These are phyloP conservation scores for Morone chrysops DNA, from an alignment of 2,113 vertebrate species.

Conservation along the genomic window DNA sequence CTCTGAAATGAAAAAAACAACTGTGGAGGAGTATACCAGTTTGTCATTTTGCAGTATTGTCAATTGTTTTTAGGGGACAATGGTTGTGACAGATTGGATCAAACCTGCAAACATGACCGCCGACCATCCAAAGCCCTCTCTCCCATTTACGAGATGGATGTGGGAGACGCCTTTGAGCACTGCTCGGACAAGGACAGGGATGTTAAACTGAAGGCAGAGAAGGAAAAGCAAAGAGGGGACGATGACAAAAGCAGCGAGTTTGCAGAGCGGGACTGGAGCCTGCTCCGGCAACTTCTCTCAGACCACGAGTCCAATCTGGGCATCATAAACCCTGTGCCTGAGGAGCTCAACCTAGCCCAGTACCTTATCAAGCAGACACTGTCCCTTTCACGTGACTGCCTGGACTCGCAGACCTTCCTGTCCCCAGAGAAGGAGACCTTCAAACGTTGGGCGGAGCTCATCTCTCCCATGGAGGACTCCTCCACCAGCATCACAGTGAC, in stretches of 20 bases:
- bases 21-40: constrained; percentile 80
- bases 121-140: constrained; percentile 96
- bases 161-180: constrained; percentile 91
- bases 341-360: constrained; percentile 97
- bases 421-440: constrained; percentile 89
- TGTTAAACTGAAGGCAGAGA: constrained; percentile 82
- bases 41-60: constrained; percentile 99
- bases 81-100: constrained; percentile 98
- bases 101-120: constrained; percentile 94
- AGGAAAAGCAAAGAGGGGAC: constrained; percentile 79
- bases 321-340: constrained; percentile 94
- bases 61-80: constrained; percentile 99
- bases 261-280: constrained; percentile 95
- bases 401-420: constrained; percentile 88
- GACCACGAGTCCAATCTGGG: constrained; percentile 93
- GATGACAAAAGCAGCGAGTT: constrained; percentile 82
- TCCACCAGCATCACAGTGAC: constrained; percentile 95
- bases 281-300: constrained; percentile 93
- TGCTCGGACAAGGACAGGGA: constrained; percentile 87
- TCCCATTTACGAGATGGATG: constrained; percentile 97
- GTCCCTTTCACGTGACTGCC: constrained; percentile 92
- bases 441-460: constrained; percentile 94
- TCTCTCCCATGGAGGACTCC: constrained; percentile 94
- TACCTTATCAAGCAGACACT: constrained; percentile 99
- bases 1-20: constrained; percentile 48